A percentile compares a stretch with the other conserved stretches of the same genome.
Evolutionary conservation across 2,888 invertebrate genomes (phyloP).

Genomic region (Hirtodrosophila trivittata): DNA sequence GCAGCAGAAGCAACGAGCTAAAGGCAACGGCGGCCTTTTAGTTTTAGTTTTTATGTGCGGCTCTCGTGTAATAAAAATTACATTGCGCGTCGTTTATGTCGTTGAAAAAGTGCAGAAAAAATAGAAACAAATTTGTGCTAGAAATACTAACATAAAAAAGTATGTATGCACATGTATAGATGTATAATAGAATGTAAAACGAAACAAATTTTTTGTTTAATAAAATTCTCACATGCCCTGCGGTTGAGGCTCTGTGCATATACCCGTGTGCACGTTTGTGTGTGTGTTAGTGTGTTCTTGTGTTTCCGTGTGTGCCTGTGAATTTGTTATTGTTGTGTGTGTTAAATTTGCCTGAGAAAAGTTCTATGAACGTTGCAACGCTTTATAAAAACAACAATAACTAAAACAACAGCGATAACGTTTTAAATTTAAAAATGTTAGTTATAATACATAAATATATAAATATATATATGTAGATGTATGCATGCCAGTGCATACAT

Average conservation of each 20-base stretch:
- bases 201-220: constrained; percentile 38
- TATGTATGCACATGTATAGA: constrained; percentile 6
- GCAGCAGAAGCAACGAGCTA: constrained; percentile 53
- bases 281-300: constrained; percentile 3
- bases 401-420: constrained; percentile 21
- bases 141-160: constrained; percentile 33
- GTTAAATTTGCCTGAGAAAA: constrained; percentile 35
- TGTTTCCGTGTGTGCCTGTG: constrained; percentile 8
- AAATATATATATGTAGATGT: constrained; percentile 8
- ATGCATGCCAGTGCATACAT: constrained; percentile 9
- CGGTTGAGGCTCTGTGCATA: constrained; percentile 10
- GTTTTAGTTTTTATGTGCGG: constrained; percentile 74
- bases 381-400: constrained; percentile 20
- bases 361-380: constrained; percentile 1
- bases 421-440: constrained; percentile 22
- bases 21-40: constrained; percentile 73
- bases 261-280: constrained; percentile 6
- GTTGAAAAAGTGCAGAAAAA: constrained; percentile 55
- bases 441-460: constrained; percentile 5
- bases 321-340: constrained; percentile 39
- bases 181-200: constrained; percentile 31
- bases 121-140: constrained; percentile 46
- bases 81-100: constrained; percentile 71
- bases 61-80: constrained; percentile 79
- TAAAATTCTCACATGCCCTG: constrained; percentile 21